phyloP scores from a whole-genome alignment of 2,113 vertebrate species.

The Seriola rivoliana region DNA sequence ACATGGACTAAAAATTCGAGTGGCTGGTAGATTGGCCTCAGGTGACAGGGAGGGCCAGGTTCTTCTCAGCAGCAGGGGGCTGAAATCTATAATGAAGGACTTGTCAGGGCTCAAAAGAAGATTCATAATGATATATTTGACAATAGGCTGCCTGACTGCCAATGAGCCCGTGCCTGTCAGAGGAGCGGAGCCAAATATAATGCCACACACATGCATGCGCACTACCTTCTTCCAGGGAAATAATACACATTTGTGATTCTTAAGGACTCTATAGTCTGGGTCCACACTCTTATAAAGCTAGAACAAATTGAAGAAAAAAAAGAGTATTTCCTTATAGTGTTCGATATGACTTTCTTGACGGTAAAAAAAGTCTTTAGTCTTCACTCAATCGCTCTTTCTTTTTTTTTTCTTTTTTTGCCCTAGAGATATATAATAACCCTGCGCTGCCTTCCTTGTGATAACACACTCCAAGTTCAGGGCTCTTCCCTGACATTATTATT shows the following conservation, averaged over 20 bases:
- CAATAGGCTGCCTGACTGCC: slow-evolving; percentile 75
- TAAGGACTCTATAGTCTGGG: background rate
- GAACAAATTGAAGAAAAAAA: background rate
- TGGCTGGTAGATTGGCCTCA: slow-evolving; percentile 70
- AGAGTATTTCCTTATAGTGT: background rate
- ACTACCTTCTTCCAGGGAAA: slow-evolving; percentile 16
- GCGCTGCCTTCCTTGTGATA: slow-evolving; percentile 53
- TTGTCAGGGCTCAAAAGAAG: slow-evolving; percentile 69
- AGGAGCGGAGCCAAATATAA: slow-evolving; percentile 55
- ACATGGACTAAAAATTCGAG: slow-evolving; percentile 62
- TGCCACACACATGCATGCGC: background rate
- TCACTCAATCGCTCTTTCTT: background rate
- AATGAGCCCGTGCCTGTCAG: slow-evolving; percentile 69
- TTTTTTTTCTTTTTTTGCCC: slow-evolving; percentile 39
- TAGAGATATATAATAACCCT: slow-evolving; percentile 49
- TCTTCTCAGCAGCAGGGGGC: slow-evolving; percentile 48
- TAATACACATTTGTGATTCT: slow-evolving; percentile 24
- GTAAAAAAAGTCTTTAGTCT: slow-evolving; percentile 8
- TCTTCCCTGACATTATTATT: slow-evolving; percentile 72
- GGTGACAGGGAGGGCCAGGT: slow-evolving; percentile 76
- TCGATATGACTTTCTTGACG: slow-evolving; percentile 13
- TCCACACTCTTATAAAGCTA: background rate
- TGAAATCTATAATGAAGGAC: slow-evolving; percentile 67
- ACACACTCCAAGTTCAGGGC: slow-evolving; percentile 55
- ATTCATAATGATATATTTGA: slow-evolving; percentile 77